A percentile compares a stretch with the other conserved stretches of the same genome.
Conservation (phyloP, 2,888 invertebrate species). For the Portevinia maculata region DNA sequence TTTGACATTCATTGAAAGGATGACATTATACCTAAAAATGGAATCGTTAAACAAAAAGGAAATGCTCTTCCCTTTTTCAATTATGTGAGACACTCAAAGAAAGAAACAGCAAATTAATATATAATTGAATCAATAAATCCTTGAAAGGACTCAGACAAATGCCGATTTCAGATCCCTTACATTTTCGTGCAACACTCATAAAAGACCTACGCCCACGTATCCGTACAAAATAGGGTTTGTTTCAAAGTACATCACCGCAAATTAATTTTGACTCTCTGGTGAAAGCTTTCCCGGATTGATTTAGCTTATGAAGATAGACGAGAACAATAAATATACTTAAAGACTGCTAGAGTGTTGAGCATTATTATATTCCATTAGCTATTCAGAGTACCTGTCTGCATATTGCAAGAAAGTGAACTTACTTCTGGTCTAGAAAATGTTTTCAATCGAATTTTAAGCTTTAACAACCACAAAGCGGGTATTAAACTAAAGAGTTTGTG, state of each 20-base stretch:
- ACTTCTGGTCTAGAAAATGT: background rate
- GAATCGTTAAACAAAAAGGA: background rate
- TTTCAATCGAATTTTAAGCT: too few species aligned
- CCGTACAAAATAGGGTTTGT: constrained; percentile 25
- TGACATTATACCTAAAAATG: constrained; percentile 1
- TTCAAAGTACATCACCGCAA: constrained; percentile 37
- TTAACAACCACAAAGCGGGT: too few species aligned
- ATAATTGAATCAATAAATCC: constrained; percentile 59
- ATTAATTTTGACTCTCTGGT: constrained; percentile 37
- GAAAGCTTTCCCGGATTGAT: constrained; percentile 29
- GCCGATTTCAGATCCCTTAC: constrained; percentile 30
- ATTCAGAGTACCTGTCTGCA: too few species aligned
- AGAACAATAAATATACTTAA: constrained; percentile 6
- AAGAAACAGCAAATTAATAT: constrained; percentile 5
- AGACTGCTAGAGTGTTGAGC: constrained; percentile 14
- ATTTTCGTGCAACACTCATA: constrained; percentile 5
- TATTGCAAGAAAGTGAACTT: background rate
- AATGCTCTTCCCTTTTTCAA: constrained; percentile 10
- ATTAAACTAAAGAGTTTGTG: too few species aligned
- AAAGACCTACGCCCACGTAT: background rate
- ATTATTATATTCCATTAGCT: too few species aligned
- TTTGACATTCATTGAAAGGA: constrained; percentile 11
- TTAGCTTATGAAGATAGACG: background rate
- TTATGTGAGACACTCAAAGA: constrained; percentile 19
- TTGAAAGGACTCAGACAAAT: constrained; percentile 27